These are phyloP conservation scores for Caradrina kadenii DNA, from an alignment of 2,888 invertebrate species.

Conservation along the genomic window DNA sequence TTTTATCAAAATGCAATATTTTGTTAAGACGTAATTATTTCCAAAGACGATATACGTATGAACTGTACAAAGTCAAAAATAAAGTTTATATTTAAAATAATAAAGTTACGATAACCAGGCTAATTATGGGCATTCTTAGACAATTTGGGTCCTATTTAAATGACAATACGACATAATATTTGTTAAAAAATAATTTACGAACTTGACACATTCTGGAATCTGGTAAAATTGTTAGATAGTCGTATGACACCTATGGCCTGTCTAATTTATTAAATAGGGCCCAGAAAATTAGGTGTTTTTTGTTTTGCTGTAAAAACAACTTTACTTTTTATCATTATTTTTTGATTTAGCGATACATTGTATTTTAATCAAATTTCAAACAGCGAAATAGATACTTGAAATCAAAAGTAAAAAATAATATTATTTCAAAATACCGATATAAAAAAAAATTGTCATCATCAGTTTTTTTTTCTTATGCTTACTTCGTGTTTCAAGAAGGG, in stretches of 20 bases:
- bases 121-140: background rate
- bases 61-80: slow-evolving; percentile 58
- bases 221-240: too few relatives aligned
- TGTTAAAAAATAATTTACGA: too few relatives aligned
- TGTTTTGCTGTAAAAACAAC: background rate
- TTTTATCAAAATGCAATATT: slow-evolving; percentile 39
- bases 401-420: background rate
- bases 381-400: slow-evolving; percentile 17
- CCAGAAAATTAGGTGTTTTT: background rate
- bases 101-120: slow-evolving; percentile 31
- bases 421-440: background rate
- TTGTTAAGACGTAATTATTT: slow-evolving; percentile 27
- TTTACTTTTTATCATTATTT: background rate
- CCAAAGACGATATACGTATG: slow-evolving; percentile 63
- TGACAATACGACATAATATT: too few relatives aligned
- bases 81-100: slow-evolving; percentile 28
- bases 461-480: slow-evolving; percentile 42
- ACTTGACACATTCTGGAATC: too few relatives aligned
- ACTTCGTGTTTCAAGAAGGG: slow-evolving; percentile 60
- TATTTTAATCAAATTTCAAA: background rate
- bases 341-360: background rate
- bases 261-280: background rate
- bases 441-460: slow-evolving; percentile 22
- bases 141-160: background rate
- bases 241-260: too few relatives aligned